Conservation (phyloP, 2,888 invertebrate genomes). For the Volucella zonaria region DNA sequence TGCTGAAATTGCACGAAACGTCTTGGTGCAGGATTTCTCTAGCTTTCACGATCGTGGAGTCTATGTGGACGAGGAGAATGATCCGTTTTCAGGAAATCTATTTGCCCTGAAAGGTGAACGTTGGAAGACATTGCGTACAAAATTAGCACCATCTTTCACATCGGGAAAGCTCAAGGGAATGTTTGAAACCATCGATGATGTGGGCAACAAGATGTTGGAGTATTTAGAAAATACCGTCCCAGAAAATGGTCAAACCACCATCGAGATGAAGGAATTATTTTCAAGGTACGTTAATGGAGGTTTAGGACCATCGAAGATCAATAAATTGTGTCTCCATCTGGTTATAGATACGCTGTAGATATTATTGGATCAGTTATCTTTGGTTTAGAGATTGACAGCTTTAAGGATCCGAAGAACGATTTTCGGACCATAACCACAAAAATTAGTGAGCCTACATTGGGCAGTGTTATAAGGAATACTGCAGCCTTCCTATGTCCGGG, state of each 20-base stretch:
- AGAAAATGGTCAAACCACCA: conserved; percentile 78
- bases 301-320: background rate
- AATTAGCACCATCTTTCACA: too few relatives aligned
- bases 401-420: conserved; percentile 80
- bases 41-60: conserved; percentile 83
- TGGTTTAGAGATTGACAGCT: conserved; percentile 82
- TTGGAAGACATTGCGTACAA: conserved; percentile 83
- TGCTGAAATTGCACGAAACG: too few relatives aligned
- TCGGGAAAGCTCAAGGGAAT: too few relatives aligned
- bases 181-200: too few relatives aligned
- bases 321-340: background rate
- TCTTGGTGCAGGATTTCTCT: too few relatives aligned
- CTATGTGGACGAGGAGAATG: conserved; percentile 84
- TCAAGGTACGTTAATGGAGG: conserved; percentile 76
- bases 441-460: conserved; percentile 53
- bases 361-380: conserved; percentile 83
- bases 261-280: conserved; percentile 83
- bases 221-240: conserved; percentile 80
- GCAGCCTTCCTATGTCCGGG: conserved; percentile 77
- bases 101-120: conserved; percentile 83
- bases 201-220: conserved; percentile 82
- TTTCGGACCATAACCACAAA: conserved; percentile 78
- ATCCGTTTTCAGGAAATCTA: conserved; percentile 85
- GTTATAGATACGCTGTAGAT: conserved; percentile 82
- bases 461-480: conserved; percentile 74